A percentile compares a stretch with the other conserved stretches of the same genome.
phyloP scores from a whole-genome alignment of 1,140 invertebrate species.

The Lycorma delicatula region DNA sequence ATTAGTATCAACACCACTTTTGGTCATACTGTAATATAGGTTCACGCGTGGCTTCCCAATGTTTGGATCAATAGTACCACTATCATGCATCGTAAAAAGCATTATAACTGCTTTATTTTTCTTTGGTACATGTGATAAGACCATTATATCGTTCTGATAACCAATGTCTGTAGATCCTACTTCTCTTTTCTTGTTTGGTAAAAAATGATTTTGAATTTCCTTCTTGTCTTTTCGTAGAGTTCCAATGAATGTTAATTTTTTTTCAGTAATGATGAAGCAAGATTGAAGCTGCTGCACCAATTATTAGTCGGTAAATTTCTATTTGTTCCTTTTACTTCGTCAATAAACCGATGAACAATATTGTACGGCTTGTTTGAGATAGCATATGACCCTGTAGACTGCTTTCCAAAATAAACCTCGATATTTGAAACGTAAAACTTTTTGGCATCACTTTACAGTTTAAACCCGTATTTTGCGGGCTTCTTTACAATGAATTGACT shows the following conservation, averaged over 20 bases:
- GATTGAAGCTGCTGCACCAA: constrained; percentile 28
- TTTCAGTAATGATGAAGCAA: constrained; percentile 19
- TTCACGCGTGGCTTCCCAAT: constrained; percentile 29
- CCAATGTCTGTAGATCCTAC: constrained; percentile 11
- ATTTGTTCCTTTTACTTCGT: constrained; percentile 14
- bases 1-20: constrained; percentile 34
- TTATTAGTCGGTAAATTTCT: constrained; percentile 33
- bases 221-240: no score
- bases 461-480: constrained; percentile 26
- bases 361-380: constrained; percentile 3
- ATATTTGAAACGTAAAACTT: neutral
- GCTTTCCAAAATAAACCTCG: neutral
- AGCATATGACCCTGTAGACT: neutral
- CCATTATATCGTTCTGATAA: constrained; percentile 11
- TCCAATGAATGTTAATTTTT: constrained; percentile 26
- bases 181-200: constrained; percentile 5
- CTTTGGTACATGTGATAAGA: constrained; percentile 25
- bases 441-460: constrained; percentile 29
- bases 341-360: neutral
- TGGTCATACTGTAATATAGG: constrained; percentile 30
- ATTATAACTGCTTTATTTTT: constrained; percentile 29
- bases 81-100: constrained; percentile 33
- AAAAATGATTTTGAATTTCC: constrained; percentile 27
- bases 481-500: constrained; percentile 31
- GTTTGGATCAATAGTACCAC: constrained; percentile 17